Evolutionary conservation across 2,113 vertebrate genomes (phyloP).

Genomic region (Microtus montanus): DNA sequence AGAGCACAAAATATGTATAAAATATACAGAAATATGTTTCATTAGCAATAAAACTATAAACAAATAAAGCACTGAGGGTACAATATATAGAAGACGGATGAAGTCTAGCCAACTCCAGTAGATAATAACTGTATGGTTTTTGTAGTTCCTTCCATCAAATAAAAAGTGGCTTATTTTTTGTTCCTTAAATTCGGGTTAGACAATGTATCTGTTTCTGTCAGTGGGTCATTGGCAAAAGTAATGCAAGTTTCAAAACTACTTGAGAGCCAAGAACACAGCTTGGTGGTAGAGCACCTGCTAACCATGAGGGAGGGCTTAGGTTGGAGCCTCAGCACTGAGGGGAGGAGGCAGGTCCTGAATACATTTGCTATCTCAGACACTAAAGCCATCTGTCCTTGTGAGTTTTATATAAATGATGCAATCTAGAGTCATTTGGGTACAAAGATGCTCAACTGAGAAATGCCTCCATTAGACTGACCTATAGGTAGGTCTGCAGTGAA

Average conservation of each 20-base stretch:
- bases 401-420: not conserved
- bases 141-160: not conserved
- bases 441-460: not conserved
- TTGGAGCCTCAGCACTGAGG: not conserved
- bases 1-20: not conserved
- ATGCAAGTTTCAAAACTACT: not conserved
- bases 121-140: not conserved
- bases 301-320: not conserved
- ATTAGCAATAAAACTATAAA: not conserved
- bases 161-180: not conserved
- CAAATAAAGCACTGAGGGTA: not conserved
- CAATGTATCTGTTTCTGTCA: not conserved
- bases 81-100: not conserved
- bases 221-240: not conserved
- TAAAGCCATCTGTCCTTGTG: not conserved
- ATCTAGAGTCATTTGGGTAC: not conserved
- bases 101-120: not conserved
- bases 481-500: not conserved
- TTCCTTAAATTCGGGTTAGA: not conserved
- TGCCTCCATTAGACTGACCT: not conserved
- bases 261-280: not conserved
- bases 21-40: not conserved
- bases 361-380: not conserved
- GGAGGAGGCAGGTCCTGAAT: not conserved
- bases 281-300: not conserved